phyloP scores from a whole-genome alignment of 2,888 invertebrate genomes.

The Caradrina kadenii region DNA sequence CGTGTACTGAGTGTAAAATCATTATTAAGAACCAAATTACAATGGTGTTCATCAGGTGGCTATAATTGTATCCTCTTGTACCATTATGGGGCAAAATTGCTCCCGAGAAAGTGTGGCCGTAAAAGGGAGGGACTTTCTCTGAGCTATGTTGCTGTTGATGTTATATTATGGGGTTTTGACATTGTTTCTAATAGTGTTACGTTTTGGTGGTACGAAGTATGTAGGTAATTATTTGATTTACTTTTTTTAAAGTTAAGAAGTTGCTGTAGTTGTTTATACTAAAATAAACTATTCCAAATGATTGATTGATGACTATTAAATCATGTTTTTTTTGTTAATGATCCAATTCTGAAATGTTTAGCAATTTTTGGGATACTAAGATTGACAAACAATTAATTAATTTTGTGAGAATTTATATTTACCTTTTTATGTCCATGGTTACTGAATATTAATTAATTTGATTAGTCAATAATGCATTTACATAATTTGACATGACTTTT shows the following conservation, averaged over 20 bases:
- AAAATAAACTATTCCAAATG: too few relatives aligned
- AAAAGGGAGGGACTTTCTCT: conserved; percentile 64
- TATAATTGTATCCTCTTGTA: conserved; percentile 63
- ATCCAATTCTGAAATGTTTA: too few relatives aligned
- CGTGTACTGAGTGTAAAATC: conserved; percentile 38
- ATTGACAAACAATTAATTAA: too few relatives aligned
- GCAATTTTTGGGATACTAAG: too few relatives aligned
- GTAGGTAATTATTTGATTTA: not conserved
- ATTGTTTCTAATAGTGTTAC: conserved; percentile 42
- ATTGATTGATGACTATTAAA: too few relatives aligned
- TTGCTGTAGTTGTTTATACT: too few relatives aligned
- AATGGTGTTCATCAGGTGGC: conserved; percentile 58
- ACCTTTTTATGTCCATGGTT: too few relatives aligned
- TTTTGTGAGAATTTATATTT: too few relatives aligned
- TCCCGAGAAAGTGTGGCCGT: conserved; percentile 63
- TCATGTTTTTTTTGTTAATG: too few relatives aligned
- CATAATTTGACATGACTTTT: too few relatives aligned
- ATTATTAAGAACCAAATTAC: conserved; percentile 61
- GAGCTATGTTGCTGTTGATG: conserved; percentile 32
- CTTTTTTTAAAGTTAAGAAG: not conserved
- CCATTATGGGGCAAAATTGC: conserved; percentile 67
- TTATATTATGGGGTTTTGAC: conserved; percentile 34
- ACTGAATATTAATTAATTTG: too few relatives aligned
- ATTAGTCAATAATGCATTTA: too few relatives aligned
- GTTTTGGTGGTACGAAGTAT: not conserved